A percentile compares a stretch with the other conserved stretches of the same genome.
phyloP scores from a whole-genome alignment of 2,113 vertebrate genomes.

The Hippoglossus stenolepis region DNA sequence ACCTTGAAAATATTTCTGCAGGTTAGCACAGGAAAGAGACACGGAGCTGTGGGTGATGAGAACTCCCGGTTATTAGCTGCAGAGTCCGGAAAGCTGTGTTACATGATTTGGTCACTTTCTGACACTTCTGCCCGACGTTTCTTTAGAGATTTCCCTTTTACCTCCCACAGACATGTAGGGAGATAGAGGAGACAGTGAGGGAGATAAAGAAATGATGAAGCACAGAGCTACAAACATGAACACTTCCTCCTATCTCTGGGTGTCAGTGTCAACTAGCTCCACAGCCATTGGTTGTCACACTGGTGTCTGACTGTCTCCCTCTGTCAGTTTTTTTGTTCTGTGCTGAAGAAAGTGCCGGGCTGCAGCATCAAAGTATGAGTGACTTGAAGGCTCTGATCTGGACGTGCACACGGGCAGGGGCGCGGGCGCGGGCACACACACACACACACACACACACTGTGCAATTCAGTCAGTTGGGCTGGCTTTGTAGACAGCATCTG shows the following conservation, averaged over 20 bases:
- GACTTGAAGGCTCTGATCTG: conserved; percentile 64
- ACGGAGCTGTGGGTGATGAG: not conserved
- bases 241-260: conserved; percentile 47
- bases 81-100: not conserved
- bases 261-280: conserved; percentile 53
- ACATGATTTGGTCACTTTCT: conserved; percentile 29
- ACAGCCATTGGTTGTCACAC: conserved; percentile 48
- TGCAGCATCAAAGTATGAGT: conserved; percentile 63
- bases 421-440: conserved; percentile 25
- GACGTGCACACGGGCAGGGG: conserved; percentile 12
- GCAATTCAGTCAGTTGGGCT: conserved; percentile 49
- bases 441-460: conserved; percentile 42
- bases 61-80: conserved; percentile 9
- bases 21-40: not conserved
- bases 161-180: conserved; percentile 11
- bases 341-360: conserved; percentile 51
- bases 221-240: conserved; percentile 33
- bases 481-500: conserved; percentile 78
- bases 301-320: conserved; percentile 53
- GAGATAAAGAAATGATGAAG: conserved; percentile 52
- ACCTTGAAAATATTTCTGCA: conserved; percentile 8
- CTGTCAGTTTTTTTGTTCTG: conserved; percentile 62
- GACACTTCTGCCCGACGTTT: conserved; percentile 52
- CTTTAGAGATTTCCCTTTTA: conserved; percentile 20
- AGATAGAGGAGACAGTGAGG: conserved; percentile 13